These are phyloP conservation scores for Hycleus cichorii DNA, from an alignment of 1,140 invertebrate species.

Conservation along the genomic window DNA sequence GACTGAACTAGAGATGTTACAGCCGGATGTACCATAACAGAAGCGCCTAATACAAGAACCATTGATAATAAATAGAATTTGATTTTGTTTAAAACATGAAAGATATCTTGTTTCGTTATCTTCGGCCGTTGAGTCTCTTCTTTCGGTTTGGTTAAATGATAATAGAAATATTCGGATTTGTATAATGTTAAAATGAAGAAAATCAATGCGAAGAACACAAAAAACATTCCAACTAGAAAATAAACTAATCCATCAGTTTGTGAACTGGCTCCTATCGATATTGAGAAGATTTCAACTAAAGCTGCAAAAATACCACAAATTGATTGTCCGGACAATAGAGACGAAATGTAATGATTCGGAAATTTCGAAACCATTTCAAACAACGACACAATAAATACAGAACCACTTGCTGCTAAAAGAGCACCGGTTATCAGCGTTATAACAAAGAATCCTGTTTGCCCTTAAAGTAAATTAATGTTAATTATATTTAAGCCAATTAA, in stretches of 20 bases:
- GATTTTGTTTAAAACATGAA: background rate
- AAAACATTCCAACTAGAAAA: constrained; percentile 1
- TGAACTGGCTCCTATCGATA: background rate
- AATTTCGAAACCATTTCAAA: background rate
- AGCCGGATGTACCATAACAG: constrained; percentile 6
- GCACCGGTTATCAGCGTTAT: background rate
- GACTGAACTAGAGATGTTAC: constrained; percentile 8
- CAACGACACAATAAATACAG: background rate
- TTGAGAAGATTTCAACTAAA: constrained; percentile 1
- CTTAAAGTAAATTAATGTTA: background rate
- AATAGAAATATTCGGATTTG: background rate
- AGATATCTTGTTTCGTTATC: background rate
- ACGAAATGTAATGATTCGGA: background rate
- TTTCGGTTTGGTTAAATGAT: background rate
- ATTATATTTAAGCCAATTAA: background rate
- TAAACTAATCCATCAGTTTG: background rate
- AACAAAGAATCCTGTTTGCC: constrained; percentile 1
- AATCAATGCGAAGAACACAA: constrained; percentile 2
- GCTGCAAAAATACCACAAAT: constrained; percentile 2
- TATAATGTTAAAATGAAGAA: background rate
- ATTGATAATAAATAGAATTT: constrained; percentile 4
- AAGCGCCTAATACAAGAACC: background rate
- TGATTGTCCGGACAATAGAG: background rate
- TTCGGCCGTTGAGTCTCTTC: background rate
- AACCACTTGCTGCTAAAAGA: background rate